phyloP scores from a whole-genome alignment of 2,113 vertebrate species.

The Octodon degus region DNA sequence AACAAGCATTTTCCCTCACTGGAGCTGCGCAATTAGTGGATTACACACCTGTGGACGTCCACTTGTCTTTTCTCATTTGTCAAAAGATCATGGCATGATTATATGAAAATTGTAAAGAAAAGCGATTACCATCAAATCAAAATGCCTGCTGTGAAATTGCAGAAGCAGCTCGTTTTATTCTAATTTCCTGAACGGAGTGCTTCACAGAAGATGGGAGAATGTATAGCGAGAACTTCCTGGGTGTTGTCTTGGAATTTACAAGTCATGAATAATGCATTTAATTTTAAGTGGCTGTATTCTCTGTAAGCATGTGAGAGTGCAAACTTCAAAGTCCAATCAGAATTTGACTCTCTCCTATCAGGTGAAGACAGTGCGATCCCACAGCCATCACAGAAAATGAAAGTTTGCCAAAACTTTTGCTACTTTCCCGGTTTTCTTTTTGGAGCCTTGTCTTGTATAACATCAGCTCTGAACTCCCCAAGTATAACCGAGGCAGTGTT shows the following conservation, averaged over 20 bases:
- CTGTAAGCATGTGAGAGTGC: slow-evolving; percentile 57
- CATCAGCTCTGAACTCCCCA: background rate
- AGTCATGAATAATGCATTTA: slow-evolving; percentile 76
- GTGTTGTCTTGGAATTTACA: slow-evolving; percentile 69
- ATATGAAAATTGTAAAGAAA: slow-evolving; percentile 76
- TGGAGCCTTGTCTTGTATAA: background rate
- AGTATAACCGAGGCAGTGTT: slow-evolving; percentile 3
- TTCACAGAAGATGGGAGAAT: slow-evolving; percentile 59
- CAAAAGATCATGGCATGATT: slow-evolving; percentile 76
- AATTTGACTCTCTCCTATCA: slow-evolving; percentile 65
- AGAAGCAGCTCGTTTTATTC: slow-evolving; percentile 76
- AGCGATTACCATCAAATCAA: slow-evolving; percentile 78
- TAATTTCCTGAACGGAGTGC: slow-evolving; percentile 63
- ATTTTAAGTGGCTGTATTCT: slow-evolving; percentile 75
- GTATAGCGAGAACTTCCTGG: slow-evolving; percentile 42
- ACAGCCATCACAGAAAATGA: slow-evolving; percentile 64
- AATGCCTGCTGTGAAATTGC: slow-evolving; percentile 80
- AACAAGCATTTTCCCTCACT: slow-evolving; percentile 79
- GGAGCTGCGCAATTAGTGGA: slow-evolving; percentile 79
- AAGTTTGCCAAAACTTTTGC: slow-evolving; percentile 64
- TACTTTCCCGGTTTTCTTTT: slow-evolving; percentile 44
- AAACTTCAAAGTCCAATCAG: slow-evolving; percentile 51
- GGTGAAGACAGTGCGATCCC: slow-evolving; percentile 20
- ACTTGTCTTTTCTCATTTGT: slow-evolving; percentile 82
- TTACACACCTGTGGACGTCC: slow-evolving; percentile 75